Conservation (phyloP, 2,797 vertebrate species). For the Echeneis naucrates region DNA sequence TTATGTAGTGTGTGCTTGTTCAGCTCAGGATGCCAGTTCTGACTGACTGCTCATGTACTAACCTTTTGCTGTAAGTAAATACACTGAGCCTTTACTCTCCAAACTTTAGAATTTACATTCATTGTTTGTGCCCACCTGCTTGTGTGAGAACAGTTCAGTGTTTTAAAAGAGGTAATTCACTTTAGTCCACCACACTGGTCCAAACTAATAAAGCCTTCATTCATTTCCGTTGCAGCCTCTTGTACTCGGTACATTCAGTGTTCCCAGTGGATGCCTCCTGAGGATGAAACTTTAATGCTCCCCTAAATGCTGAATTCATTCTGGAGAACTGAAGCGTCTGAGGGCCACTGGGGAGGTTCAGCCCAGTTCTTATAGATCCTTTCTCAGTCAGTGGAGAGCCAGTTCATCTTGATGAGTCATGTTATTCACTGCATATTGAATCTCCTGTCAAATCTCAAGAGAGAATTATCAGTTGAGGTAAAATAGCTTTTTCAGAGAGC, state of each 20-base stretch:
- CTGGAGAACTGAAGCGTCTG: not conserved
- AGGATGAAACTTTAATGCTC: not conserved
- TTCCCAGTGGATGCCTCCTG: too few species aligned
- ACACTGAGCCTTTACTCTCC: too few species aligned
- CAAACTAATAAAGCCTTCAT: not conserved
- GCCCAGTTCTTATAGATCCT: not conserved
- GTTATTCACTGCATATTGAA: not conserved
- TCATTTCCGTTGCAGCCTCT: not conserved
- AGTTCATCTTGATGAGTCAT: not conserved
- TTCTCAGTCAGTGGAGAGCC: not conserved
- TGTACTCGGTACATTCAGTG: too few species aligned
- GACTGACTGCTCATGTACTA: too few species aligned
- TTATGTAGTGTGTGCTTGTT: too few species aligned
- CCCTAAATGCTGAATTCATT: not conserved
- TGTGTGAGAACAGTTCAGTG: too few species aligned
- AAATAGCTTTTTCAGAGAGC: not conserved
- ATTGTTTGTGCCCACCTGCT: too few species aligned
- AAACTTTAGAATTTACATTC: too few species aligned
- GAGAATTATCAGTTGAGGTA: not conserved
- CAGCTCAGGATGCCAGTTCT: too few species aligned
- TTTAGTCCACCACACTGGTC: not conserved
- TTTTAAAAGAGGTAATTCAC: not conserved
- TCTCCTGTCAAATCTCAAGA: not conserved
- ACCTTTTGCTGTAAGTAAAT: too few species aligned
- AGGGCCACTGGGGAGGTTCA: accelerated